Base-by-base conservation (phyloP, 2,797 vertebrate species). In the Gymnocypris eckloni region DNA sequence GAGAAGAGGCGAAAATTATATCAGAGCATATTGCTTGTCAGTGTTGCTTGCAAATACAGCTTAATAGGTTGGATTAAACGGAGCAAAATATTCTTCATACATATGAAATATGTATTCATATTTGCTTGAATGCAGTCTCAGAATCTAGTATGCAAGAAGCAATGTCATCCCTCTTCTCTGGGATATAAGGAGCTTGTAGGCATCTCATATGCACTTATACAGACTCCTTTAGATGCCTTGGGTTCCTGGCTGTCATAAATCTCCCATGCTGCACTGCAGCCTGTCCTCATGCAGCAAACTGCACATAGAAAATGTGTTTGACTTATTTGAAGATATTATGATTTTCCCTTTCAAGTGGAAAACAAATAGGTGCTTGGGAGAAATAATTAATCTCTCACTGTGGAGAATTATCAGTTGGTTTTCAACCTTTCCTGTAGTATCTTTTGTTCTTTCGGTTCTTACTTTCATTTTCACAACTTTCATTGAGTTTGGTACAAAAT, bases 281-380 rank as follows among this genome's bases (percentile, higher is more conserved):
- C 87, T 82, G 94, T 91, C 94, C 93, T 95, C 97, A 97, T 97
- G 96, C 96, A 96, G 96, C 96, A 94, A 94, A 93, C 94, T 95
- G 95, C 94, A 92, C 48, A 64, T 69, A 9, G 61, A 88, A 81
- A 83, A 67, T 81, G 54, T 71, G 86, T 70, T 75, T 80, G 76
- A 8, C 54, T 54, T 70, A 81, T 52, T 52, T 82, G 59, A 84
- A 71, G 75, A 77, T 54, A 56, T 77, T 64, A 48, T 64, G 15
- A 45, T 28, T n/a, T 48, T 64, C n/a, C 54, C 52, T 9, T 76
- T 83, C 48, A 18, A 56, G 4, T 0, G 0, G 64, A 70, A 78
- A 69, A 25, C 10, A 79, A 79, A 67, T 37, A 8, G 22, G 15
- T 54, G 67, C 67, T 28, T 6, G 1, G 79, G 22, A 41, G 15